Percentiles rank a stretch among this genome's conserved stretches.
phyloP scores from a whole-genome alignment of 2,888 invertebrate species.

The Melieria picta region DNA sequence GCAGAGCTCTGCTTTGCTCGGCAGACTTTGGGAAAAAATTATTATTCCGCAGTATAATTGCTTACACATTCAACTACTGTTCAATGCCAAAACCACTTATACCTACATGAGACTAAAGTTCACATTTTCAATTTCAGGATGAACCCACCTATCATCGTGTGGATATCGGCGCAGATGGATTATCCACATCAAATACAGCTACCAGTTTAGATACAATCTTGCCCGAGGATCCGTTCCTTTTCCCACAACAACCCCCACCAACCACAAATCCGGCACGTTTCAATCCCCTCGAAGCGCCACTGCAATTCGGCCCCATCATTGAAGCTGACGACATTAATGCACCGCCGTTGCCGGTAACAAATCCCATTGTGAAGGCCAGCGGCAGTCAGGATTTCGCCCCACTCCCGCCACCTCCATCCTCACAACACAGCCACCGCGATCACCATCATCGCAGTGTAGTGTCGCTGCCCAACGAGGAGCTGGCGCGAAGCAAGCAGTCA shows the following conservation, averaged over 20 bases:
- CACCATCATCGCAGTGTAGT: slow-evolving; percentile 60
- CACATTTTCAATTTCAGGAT: slow-evolving; percentile 45
- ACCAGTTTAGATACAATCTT: slow-evolving; percentile 70
- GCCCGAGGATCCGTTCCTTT: slow-evolving; percentile 64
- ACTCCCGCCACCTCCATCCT: slow-evolving; percentile 62
- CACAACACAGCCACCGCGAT: slow-evolving; percentile 57
- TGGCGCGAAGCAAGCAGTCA: slow-evolving; percentile 62
- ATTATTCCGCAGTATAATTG: too few species aligned
- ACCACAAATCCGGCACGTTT: slow-evolving; percentile 32
- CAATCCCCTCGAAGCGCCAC: slow-evolving; percentile 53
- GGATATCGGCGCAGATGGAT: slow-evolving; percentile 63
- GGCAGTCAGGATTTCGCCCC: slow-evolving; percentile 44
- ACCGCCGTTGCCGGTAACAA: slow-evolving; percentile 43
- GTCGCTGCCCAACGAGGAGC: slow-evolving; percentile 51
- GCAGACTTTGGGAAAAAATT: too few species aligned
- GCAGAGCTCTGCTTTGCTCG: not conserved
- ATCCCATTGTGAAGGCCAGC: slow-evolving; percentile 9
- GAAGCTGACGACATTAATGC: slow-evolving; percentile 54
- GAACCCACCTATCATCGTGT: slow-evolving; percentile 64
- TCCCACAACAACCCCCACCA: slow-evolving; percentile 43
- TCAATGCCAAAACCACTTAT: not conserved
- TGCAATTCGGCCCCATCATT: slow-evolving; percentile 59
- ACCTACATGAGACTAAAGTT: not conserved
- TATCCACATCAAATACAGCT: slow-evolving; percentile 72
- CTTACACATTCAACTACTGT: not conserved